Evolutionary conservation across 2,797 vertebrate species (phyloP), one percentile per base, ranked within the genome.

Genomic region (Delichon dasypus): DNA sequence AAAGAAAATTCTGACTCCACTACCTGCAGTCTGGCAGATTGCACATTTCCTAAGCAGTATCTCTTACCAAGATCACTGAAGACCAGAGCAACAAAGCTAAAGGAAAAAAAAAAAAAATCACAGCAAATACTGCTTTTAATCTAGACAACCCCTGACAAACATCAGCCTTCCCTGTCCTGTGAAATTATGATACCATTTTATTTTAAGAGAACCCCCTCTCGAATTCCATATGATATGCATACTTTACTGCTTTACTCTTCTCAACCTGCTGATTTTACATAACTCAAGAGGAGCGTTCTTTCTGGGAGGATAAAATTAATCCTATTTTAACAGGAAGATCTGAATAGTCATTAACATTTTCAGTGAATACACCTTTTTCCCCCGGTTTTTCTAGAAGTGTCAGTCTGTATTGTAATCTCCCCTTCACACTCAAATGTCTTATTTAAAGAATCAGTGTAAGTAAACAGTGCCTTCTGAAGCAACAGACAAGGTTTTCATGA

Each of bases 391-490:
- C 30, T n/a, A 48, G 18, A 61, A 67, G 32, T 47, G 29, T 51
- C 67, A 67, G 68, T 89, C 53, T 60, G 89, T 57, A 67, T 57
- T 45, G 36, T 38, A 89, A 45, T 65, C 42, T 61, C 34, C 25
- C 30, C 6, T 40, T 68, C 7, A 3, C 80, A 67, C 16, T 26
- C 25, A 74, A 93, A 34, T 17, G 54, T 77, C 45, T 76, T 54
- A 72, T 71, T 94, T 85, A 36, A 92, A 90, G 62, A 47, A 89
- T 74, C 77, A 61, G 11, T 60, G 34, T 70, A 70, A 91, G 50
- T 51, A 96, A 91, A 94, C 54, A 92, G 17, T 11, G 67, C 65
- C 42, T 68, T 92, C 91, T 94, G 86, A 93, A 95, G 50, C 8
- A 70, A 54, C 7, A 89, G 45, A 77, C 50, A 94, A 77, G 16